phyloP scores from a whole-genome alignment of 2,888 invertebrate species.

The Philonicus albiceps region DNA sequence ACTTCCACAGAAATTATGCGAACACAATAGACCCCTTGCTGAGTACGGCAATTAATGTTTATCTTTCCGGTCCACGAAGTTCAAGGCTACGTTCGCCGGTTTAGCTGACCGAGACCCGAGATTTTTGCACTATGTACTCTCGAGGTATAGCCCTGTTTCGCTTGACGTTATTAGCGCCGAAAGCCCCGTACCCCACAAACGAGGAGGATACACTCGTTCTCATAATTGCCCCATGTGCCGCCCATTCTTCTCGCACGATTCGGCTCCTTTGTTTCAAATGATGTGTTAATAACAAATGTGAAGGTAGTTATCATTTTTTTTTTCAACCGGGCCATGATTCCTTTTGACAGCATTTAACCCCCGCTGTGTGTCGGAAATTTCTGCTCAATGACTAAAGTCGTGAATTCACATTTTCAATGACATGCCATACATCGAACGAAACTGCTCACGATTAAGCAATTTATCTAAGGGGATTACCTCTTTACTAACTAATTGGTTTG shows the following conservation, averaged over 20 bases:
- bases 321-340: not conserved
- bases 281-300: not conserved
- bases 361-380: not conserved
- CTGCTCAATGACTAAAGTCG: not conserved
- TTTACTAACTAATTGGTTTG: not conserved
- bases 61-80: conserved; percentile 4
- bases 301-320: not conserved
- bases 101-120: not conserved
- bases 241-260: not conserved
- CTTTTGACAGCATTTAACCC: not conserved
- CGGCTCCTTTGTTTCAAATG: conserved; percentile 8
- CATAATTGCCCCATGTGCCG: not conserved
- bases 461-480: not conserved
- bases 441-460: not conserved
- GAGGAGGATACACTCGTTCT: not conserved
- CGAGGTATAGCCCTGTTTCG: not conserved
- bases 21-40: not conserved
- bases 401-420: not conserved
- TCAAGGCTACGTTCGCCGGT: not conserved
- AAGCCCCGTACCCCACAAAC: not conserved
- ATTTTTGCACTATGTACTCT: not conserved
- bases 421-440: not conserved
- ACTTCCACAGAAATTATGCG: not conserved
- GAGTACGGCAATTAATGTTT: conserved; percentile 1
- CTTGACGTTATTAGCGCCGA: not conserved